Base-by-base conservation (phyloP, 2,888 invertebrate species). In the Osedax frankpressi region DNA sequence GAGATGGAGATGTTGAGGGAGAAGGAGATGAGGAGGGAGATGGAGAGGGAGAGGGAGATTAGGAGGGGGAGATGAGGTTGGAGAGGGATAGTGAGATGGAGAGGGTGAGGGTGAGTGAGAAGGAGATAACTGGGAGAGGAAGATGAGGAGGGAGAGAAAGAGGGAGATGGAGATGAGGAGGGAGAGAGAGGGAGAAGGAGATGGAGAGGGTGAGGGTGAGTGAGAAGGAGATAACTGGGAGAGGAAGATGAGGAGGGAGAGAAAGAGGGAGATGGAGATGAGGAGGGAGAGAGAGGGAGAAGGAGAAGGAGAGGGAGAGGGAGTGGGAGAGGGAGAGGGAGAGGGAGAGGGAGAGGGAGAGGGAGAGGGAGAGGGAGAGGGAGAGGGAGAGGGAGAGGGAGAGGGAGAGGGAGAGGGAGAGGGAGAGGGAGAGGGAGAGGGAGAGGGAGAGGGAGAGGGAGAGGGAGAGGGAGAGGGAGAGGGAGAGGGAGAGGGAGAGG, bases 261-360 rank as follows among this genome's bases (percentile, higher is more conserved):
- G 62, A 0, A 26, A 6, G 2, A 6, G 62, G n/a, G n/a, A n/a
- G n/a, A n/a, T n/a, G n/a, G n/a, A n/a, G n/a, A n/a, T n/a, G n/a
- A n/a, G n/a, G n/a, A 3, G 2, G 62, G 6, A 62, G 62, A 6
- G 62, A 62, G 6, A 1, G 62, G 26, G 62, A 62, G 62, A 6
- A 26, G 6, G 62, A 6, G 62, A 62, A 62, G 6, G 24, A 1
- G 62, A 62, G 62, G 2, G 24, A 6, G 62, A 25, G 62, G 2
- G 6, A 3, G 62, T 24, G 62, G 26, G 62, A 60, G 60, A 60
- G 60, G 60, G n/a, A 60, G 60, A 60, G 60, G 60, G n/a, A 60
- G 60, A 60, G 60, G 60, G n/a, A 60, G 60, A 60, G 60, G 60
- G n/a, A 60, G 60, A 60, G 60, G 60, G n/a, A 60, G 60, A 60